Evolutionary conservation across 2,888 invertebrate species (phyloP).

Genomic region (Pherbina coryleti): DNA sequence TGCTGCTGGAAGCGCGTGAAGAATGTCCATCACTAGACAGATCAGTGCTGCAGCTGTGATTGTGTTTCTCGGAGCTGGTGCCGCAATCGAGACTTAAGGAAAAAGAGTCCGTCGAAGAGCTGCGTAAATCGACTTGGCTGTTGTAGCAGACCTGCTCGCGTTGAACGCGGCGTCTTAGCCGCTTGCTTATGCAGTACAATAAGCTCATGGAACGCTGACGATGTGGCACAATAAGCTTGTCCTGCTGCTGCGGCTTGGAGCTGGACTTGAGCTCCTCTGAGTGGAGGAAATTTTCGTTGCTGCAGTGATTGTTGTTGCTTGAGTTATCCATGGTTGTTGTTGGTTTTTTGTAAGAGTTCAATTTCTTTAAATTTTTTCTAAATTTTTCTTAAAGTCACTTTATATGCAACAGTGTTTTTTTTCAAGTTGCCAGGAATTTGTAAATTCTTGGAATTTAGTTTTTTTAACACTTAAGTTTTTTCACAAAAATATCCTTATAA

Average conservation of each 20-base stretch:
- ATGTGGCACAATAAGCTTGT: conserved; percentile 13
- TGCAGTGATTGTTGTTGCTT: conserved; percentile 4
- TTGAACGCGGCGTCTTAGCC: conserved; percentile 57
- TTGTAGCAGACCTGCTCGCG: conserved; percentile 60
- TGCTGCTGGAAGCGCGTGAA: conserved; percentile 58
- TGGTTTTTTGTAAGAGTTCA: background rate
- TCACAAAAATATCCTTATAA: background rate
- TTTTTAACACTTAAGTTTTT: background rate
- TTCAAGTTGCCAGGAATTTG: background rate
- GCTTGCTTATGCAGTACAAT: conserved; percentile 61
- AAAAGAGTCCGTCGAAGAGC: conserved; percentile 67
- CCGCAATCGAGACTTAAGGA: conserved; percentile 63
- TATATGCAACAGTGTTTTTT: background rate
- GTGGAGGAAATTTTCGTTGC: background rate
- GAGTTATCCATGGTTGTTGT: background rate
- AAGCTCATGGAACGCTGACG: conserved; percentile 50
- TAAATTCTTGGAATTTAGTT: background rate
- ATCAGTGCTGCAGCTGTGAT: conserved; percentile 61
- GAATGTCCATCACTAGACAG: conserved; percentile 67
- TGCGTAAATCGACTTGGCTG: conserved; percentile 71
- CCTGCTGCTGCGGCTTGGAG: conserved; percentile 12
- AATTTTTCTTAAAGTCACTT: background rate
- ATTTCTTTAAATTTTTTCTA: background rate
- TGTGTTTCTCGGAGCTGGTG: conserved; percentile 55
- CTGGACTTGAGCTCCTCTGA: conserved; percentile 3